These are phyloP conservation scores for Trinectes maculatus DNA, from an alignment of 2,113 vertebrate species.

Conservation along the genomic window DNA sequence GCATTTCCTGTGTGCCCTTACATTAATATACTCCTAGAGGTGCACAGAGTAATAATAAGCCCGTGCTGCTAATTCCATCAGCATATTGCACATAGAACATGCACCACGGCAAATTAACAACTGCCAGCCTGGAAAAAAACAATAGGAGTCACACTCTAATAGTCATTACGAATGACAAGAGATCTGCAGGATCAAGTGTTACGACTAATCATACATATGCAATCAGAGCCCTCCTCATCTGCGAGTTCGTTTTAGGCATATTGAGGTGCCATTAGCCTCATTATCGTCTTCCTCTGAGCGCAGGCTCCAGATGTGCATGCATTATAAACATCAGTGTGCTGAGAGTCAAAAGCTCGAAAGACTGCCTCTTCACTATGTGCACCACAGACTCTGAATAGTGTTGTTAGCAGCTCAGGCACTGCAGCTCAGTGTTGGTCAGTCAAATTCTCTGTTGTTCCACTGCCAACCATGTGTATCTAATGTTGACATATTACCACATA, in stretches of 20 bases:
- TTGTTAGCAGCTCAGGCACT: background rate
- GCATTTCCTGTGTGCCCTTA: background rate
- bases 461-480: too few relatives aligned
- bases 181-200: background rate
- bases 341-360: background rate
- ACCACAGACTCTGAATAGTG: background rate
- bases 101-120: background rate
- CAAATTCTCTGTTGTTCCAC: background rate
- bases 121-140: background rate
- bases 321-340: background rate
- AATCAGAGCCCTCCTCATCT: background rate
- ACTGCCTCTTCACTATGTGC: background rate
- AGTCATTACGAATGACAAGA: background rate
- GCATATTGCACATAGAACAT: background rate
- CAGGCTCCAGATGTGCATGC: background rate
- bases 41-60: background rate
- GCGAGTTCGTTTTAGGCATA: background rate
- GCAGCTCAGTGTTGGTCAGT: background rate
- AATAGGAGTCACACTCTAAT: background rate
- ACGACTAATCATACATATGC: background rate
- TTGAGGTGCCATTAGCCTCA: background rate
- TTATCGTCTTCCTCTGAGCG: slow-evolving; percentile 3
- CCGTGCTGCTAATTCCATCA: background rate
- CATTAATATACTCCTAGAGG: too few relatives aligned
- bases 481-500: too few relatives aligned